Evolutionary conservation across 1,140 invertebrate species (phyloP), one percentile per base, ranked within the genome.

Genomic region (Penaeus japonicus): DNA sequence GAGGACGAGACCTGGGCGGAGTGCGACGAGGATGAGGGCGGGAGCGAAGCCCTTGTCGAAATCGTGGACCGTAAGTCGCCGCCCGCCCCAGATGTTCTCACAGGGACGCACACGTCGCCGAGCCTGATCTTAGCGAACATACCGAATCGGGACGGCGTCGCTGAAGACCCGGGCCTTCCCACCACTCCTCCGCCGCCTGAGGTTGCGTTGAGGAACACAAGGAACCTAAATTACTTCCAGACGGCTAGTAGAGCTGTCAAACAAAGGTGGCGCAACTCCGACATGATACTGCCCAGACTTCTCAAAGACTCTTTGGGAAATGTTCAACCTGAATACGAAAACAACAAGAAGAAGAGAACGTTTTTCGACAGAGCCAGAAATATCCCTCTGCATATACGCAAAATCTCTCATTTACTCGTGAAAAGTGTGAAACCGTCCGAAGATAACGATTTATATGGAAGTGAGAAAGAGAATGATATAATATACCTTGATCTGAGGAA

Each of bases 221-320:
- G 35, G 39, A 62, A 83, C 35, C 62, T 57, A 32, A 62, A 83
- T 17, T 83, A 57, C 57, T 57, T 62, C 32, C 30, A 57, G 27
- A 30, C 54, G 15, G 30, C 81, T 2, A 35, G 54, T 4, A 57
- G 47, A 10, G n/a, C 85, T 30, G 35, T 86, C 10, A 86, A 79
- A 22, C 55, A 79, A 24, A 78, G 79, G 85, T 86, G 84, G 84
- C 75, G 75, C 20, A 78, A 86, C 53, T 80, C 75, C 12, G 85
- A 86, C 12, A 17, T 86, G 3, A n/a, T 80, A 10, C 53, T 80
- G 55, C 85, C 85, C 4, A 62, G 35, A 80, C 32, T 86, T 10
- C 62, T 86, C 4, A 65, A 20, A 5, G 85, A 86, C 32, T 39
- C 85, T 10, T 30, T 78, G 27, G 30, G 65, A 10, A 55, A 35